phyloP scores from a whole-genome alignment of 2,888 invertebrate species.

The Hartigia nigra region DNA sequence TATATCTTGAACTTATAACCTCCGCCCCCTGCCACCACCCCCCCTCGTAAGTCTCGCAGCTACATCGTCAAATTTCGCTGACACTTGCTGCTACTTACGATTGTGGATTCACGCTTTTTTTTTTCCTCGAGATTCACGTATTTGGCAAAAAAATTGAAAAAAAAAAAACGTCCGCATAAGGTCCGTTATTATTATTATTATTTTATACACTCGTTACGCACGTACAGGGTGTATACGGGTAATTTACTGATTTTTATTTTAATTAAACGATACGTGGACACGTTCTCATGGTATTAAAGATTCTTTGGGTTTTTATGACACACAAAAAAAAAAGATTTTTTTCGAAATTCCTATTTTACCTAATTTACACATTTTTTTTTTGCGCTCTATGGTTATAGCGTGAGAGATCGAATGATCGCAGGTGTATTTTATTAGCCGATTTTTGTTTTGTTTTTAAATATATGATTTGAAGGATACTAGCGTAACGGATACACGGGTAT shows the following conservation, averaged over 20 bases:
- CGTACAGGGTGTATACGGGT: neutral
- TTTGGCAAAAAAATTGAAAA: neutral
- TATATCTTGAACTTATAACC: neutral
- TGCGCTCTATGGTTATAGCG: rapidly evolving
- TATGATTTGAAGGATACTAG: neutral
- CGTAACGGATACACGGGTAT: neutral
- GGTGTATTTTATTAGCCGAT: too few relatives aligned
- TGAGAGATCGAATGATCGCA: neutral
- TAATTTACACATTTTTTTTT: neutral
- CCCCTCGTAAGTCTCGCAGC: neutral
- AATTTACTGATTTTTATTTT: neutral
- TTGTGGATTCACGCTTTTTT: neutral
- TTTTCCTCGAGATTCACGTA: neutral
- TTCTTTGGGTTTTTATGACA: too few relatives aligned
- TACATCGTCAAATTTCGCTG: neutral
- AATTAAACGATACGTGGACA: neutral
- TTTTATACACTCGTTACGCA: too few relatives aligned
- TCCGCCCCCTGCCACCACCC: neutral
- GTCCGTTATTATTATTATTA: neutral
- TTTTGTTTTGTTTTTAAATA: neutral
- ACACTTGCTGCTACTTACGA: neutral
- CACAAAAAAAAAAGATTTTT: too few relatives aligned
- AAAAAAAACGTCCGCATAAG: neutral
- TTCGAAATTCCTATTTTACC: neutral
- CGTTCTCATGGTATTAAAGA: too few relatives aligned